phyloP scores from a whole-genome alignment of 2,113 vertebrate genomes.

The Eira barbara region DNA sequence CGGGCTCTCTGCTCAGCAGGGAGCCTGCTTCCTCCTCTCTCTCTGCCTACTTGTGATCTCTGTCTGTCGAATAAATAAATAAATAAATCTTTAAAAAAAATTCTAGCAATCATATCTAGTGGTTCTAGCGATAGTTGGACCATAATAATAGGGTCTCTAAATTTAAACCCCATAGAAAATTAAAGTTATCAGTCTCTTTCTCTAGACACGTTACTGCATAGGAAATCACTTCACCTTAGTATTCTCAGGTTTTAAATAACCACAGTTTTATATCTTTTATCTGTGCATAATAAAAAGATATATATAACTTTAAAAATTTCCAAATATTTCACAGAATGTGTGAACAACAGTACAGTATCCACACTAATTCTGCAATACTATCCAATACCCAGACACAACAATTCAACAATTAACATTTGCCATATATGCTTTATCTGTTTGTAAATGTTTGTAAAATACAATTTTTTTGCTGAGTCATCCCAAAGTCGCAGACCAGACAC shows the following conservation, averaged over 20 bases:
- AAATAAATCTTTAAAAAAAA: too few species aligned
- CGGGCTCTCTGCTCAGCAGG: too few species aligned
- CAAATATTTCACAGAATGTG: background rate
- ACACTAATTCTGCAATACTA: background rate
- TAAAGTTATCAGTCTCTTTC: background rate
- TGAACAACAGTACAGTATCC: background rate
- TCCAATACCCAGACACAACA: background rate
- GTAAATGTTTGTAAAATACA: background rate
- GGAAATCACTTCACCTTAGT: background rate
- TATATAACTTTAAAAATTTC: conserved; percentile 68
- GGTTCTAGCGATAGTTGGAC: background rate
- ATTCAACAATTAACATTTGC: background rate
- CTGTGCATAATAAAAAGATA: conserved; percentile 88
- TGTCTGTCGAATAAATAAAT: too few species aligned
- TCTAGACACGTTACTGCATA: background rate
- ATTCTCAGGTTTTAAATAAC: background rate
- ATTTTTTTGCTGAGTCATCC: background rate
- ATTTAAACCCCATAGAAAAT: background rate
- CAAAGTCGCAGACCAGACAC: background rate
- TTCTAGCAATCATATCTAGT: background rate
- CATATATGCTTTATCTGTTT: background rate
- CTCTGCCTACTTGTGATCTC: too few species aligned
- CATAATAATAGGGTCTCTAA: background rate
- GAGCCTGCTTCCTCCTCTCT: too few species aligned
- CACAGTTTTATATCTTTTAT: conserved; percentile 80